Evolutionary conservation across 1,140 invertebrate genomes (phyloP), one percentile per base, ranked within the genome.

Genomic region (Pseudomyrmex concolor): DNA sequence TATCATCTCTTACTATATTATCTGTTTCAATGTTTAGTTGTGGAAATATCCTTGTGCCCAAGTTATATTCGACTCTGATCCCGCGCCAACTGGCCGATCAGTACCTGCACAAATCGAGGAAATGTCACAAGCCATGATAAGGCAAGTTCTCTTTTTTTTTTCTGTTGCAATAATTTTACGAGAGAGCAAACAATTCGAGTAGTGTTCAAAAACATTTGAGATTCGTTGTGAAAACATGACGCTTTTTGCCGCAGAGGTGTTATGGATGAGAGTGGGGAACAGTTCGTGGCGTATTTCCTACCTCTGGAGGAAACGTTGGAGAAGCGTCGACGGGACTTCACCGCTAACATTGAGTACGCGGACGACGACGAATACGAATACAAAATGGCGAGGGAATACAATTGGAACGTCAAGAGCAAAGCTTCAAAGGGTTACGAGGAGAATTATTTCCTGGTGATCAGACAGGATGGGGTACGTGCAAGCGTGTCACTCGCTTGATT

Each of bases 391-490:
- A 95, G 98, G 87, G 98, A 99, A 93, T 99, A 99, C 91, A 99
- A 99, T 90, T 99, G 99, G 99, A 99, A 99, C 94, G 99, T 99
- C 2, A 99, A 99, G 92, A 99, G 98, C 92, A 99, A 99, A 95
- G 97, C 98, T 0, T 98, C 98, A 0, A 99, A 99, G 93, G 99
- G 98, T 55, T 99, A 99, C 91, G 98, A 99, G 94, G 99, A 99
- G 94, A 99, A 99, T 93, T 99, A 99, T 93, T 99, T 99, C 94
- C 97, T 99, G 93, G 97, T 99, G 76, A 96, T 99, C 71, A 95
- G 98, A 72, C 96, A 97, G 86, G 97, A 99, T 91, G 97, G 97
- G 64, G 97, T 94, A 83, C 57, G 85, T 71, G 43, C 13, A 19
- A 59, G 9, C 64, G 34, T 17, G 10, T 1, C 12, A 19, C 19